Evolutionary conservation across 2,113 vertebrate genomes (phyloP), one percentile per base, ranked within the genome.

Genomic region (Emydocephalus ijimae): DNA sequence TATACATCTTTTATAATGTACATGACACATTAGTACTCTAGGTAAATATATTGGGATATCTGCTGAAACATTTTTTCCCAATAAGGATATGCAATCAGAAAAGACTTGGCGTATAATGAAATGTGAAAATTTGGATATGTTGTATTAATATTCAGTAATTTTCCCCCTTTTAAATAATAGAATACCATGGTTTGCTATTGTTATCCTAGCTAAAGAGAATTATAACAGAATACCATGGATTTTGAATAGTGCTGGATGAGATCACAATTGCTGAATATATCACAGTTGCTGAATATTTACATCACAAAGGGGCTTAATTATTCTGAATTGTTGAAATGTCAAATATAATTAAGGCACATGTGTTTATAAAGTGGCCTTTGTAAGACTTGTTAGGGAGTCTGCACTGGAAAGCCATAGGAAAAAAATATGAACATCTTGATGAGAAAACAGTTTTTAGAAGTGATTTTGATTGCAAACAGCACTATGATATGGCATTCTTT

Each of bases 241-340:
- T 94, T 93, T 74, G 89, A 8, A 24, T 91, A 8, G 23, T 91
- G 43, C 52, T 93, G 3, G 20, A 15, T 94, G 61, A 55, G 4
- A 52, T 92, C 74, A 88, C 5, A 2, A 64, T 21, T 29, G 43
- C 91, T 85, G 89, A 91, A 14, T 93, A 92, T 94, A 93, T 92
- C 54, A 91, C 93, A 94, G 29, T 69, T n/a, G 39, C 90, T 85
- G 90, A 90, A 12, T 93, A 92, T 94, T 95, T 95, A 43, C 92
- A 93, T 92, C 54, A 91, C 94, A 95, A 89, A 93, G 94, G 69
- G 92, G 57, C 92, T 91, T 97, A 93, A 96, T 96, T 95, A 87
- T 43, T 94, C 94, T 93, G 96, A 92, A 95, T 91, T 91, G 93
- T 93, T 93, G 94, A 95, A 91, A 94, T 94, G 29, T 93, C 81